Base-by-base conservation (phyloP, 2,888 invertebrate species). In the Tridacna crocea region DNA sequence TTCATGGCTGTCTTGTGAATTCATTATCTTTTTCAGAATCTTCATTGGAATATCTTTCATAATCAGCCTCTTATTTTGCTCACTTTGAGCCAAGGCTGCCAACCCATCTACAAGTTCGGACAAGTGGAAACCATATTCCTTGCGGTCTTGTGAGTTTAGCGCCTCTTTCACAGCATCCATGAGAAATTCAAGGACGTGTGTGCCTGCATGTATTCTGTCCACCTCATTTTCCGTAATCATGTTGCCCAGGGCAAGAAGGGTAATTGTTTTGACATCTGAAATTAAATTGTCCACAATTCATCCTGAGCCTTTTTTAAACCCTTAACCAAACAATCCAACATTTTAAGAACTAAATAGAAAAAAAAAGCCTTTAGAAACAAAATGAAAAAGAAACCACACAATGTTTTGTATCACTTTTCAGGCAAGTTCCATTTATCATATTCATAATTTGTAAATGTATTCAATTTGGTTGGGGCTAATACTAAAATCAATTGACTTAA, bases 221-320 rank as follows among this genome's bases (percentile, higher is more conserved):
- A 89, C 90, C 19, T 89, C 84, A 47, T 92, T 89, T 72, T 91
- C 91, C 72, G 89, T 88, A 22, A 92, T 88, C 65, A 92, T 88
- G 80, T 90, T 87, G 3, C 90, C 88, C 47, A 91, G 70, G 11
- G 90, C 90, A 70, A 92, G 77, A 6, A 92, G 79, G 2, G 89
- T 88, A 19, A 91, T 77, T 76, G 91, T 84, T 72, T 91, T 91
- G 0, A 91, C 86, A 73, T 88, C 92, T 92, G 47, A 46, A 74
- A 15, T 24, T 15, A 24, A 36, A 4, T 36, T 2, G 36, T 36
- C 36, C 36, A 36, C 36, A 36, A 4, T 36, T 36, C 12, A 2
- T 36, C 36, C 8, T 36, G 36, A 36, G 36, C n/a, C n/a, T 36
- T 36, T 36, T 36, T 36, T 2, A 4, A 36, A 36, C 36, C 36